Evolutionary conservation across 2,888 invertebrate species (phyloP).

Genomic region (Anthophora plumipes): DNA sequence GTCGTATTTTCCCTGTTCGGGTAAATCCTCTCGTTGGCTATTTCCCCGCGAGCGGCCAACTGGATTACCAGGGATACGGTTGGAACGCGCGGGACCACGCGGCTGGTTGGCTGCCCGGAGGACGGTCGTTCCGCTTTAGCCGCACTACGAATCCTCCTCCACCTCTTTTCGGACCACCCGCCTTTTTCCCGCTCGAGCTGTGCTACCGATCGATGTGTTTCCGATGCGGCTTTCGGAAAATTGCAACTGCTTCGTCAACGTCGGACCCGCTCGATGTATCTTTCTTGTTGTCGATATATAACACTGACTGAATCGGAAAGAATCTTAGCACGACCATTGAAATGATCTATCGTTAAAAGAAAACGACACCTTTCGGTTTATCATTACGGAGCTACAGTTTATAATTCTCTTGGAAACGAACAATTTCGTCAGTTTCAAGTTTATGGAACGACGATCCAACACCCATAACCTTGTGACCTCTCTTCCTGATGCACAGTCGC

Average conservation of each 20-base stretch:
- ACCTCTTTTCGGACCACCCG: neutral
- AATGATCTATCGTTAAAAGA: too few species aligned
- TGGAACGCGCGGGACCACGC: neutral
- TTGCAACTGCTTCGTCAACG: neutral
- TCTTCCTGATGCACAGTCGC: slow-evolving; percentile 6
- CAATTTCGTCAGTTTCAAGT: too few species aligned
- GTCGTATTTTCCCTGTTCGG: slow-evolving; percentile 30
- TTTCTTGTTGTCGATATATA: too few species aligned
- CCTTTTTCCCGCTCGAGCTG: slow-evolving; percentile 1
- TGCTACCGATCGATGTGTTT: slow-evolving; percentile 40
- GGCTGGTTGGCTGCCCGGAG: slow-evolving; percentile 11
- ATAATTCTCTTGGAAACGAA: too few species aligned
- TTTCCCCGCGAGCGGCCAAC: slow-evolving; percentile 28
- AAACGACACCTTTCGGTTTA: too few species aligned
- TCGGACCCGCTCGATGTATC: neutral
- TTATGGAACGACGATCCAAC: too few species aligned
- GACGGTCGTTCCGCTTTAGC: slow-evolving; percentile 13
- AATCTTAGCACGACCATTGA: too few species aligned
- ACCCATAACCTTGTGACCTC: too few species aligned
- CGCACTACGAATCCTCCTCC: neutral
- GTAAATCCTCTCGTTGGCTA: slow-evolving; percentile 30
- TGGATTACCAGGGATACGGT: slow-evolving; percentile 46
- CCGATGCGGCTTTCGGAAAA: slow-evolving; percentile 25
- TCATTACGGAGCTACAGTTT: too few species aligned
- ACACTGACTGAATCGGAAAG: too few species aligned